Conservation (phyloP, 2,888 invertebrate species). For the Tetropium fuscum region DNA sequence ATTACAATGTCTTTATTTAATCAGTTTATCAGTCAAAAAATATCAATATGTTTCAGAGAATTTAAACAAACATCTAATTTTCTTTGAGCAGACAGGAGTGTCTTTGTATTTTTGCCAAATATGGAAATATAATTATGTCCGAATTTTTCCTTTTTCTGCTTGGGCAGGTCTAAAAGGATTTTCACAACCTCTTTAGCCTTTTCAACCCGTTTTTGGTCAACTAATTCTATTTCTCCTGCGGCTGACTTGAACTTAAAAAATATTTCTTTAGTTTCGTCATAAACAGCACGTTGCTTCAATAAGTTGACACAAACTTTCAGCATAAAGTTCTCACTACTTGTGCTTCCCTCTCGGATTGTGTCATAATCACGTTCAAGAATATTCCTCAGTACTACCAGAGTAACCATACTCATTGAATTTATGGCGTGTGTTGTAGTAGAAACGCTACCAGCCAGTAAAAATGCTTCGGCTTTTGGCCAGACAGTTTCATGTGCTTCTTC, state of each 20-base stretch:
- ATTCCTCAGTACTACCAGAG: conserved; percentile 32
- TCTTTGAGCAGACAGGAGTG: neutral
- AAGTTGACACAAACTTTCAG: conserved; percentile 24
- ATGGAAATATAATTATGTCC: neutral
- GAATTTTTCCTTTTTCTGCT: neutral
- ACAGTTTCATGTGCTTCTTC: neutral
- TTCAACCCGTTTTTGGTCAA: conserved; percentile 22
- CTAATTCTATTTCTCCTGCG: conserved; percentile 26
- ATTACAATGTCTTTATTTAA: neutral
- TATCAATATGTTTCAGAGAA: neutral
- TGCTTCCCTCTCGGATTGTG: too few species aligned
- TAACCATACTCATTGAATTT: conserved; percentile 36
- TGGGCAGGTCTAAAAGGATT: neutral
- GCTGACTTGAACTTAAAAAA: conserved; percentile 30
- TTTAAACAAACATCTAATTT: neutral
- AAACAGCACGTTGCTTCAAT: neutral
- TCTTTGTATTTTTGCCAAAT: neutral
- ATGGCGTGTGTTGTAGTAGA: conserved; percentile 23
- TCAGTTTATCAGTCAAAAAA: neutral
- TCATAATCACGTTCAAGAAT: too few species aligned
- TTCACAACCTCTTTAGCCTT: conserved; percentile 1
- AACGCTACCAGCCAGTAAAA: conserved; percentile 32
- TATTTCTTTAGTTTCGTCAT: conserved; percentile 23
- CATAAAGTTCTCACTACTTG: too few species aligned
- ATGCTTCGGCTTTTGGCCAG: conserved; percentile 31